Evolutionary conservation across 2,888 invertebrate species (phyloP), one percentile per base, ranked within the genome.

Genomic region (Orthonychiurus folsomi): DNA sequence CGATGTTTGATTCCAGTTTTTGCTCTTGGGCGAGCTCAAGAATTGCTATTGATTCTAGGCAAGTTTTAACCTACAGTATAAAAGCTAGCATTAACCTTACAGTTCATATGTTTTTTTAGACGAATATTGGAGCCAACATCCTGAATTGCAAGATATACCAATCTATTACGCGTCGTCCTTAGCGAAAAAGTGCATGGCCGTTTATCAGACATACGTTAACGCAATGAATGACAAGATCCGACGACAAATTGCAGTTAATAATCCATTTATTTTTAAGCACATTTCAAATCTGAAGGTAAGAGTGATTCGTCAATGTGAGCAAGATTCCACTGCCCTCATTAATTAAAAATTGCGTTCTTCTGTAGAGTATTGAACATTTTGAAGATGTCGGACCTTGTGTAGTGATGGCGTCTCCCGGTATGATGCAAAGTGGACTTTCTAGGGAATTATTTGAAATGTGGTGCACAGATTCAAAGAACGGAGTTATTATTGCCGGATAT

Each of bases 111-210:
- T 21, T 58, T 24, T 75, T 75, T 58, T 81, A 82, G 99, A 99
- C 79, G 99, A 99, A 77, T 99, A 88, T 79, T 99, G 99, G 99
- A 87, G 91, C 28, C 86, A 90, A 63, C 97, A 95, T 80, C 93
- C 94, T 0, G 94, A 96, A 78, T 80, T 99, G 12, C 97, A 99
- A 73, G 96, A 97, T 78, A 91, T 97, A 73, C 99, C 99, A 0
- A 96, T 99, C 72, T 99, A 99, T 80, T 99, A 99, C 80, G 99
- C 99, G 12, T 97, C 96, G 0, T 95, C 97, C 0, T 81, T 99
- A 67, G 99, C 99, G 56, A 99, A 99, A 80, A 99, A 99, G 78
- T 99, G 99, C 76, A 99, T 99, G 97, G 91, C 95, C 62, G 99
- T 99, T 1, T 99, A 99, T 80, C 99, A 99, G 80, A 99, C 99